Base-by-base conservation (phyloP, 2,888 invertebrate genomes). In the Andrena chrysosceles region DNA sequence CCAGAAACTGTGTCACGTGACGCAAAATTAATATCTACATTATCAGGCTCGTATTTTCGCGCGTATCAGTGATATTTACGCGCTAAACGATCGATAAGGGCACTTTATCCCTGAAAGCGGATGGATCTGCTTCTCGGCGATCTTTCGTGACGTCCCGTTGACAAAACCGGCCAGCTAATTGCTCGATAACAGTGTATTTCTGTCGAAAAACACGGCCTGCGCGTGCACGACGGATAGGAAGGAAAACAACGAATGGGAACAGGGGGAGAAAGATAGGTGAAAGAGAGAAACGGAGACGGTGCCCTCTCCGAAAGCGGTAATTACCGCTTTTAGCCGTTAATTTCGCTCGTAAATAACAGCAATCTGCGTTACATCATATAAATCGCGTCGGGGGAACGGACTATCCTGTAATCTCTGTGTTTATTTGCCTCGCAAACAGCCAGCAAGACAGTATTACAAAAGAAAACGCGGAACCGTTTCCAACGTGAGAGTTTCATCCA, bases 161-260 rank as follows among this genome's bases (percentile, higher is more conserved):
- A 77, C 63, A 62, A 56, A 13, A 26, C 5, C 3, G 52, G n/a
- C 1, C n/a, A 7, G 16, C 60, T 86, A 83, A 83, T 86, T 80
- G 35, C n/a, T 49, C 20, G 84, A 84, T 84, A 86, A 72, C 29
- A 56, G 52, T 29, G 63, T 26, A 23, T 20, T 31, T 79, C 62
- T 23, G 13, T 59, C 26, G 64, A 42, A 71, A 54, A 83, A 62
- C 64, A 70, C 26, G 72, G 8, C 35, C 26, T 69, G 48, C 23
- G n/a, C 56, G 31, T 16, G 42, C 42, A 42, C 42, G 1, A 1
- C 16, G 42, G 42, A 42, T 31, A 23, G 10, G 23, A 8, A 13
- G 42, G 74, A 49, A 23, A 31, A 77, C 23, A 64, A 69, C 26
- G n/a, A 29, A 56, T 16, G 4, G 20, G 13, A 20, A 20, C 31